Evolutionary conservation across 2,113 vertebrate genomes (phyloP).

Genomic region (Onychostruthus taczanowskii): DNA sequence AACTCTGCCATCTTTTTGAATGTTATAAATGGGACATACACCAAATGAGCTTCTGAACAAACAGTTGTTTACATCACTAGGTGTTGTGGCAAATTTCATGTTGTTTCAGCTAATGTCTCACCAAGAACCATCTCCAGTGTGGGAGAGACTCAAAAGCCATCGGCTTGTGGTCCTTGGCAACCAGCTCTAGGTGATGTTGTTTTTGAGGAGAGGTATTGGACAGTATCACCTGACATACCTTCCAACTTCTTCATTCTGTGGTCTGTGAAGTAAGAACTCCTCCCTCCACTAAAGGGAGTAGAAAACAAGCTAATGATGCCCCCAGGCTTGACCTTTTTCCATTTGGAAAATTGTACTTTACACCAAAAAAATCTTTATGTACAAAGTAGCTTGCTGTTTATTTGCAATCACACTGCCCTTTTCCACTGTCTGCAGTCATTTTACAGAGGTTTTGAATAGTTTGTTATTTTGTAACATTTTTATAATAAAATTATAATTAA

Average conservation of each 20-base stretch:
- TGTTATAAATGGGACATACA: neutral
- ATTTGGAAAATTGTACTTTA: neutral
- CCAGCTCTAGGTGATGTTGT: neutral
- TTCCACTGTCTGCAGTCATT: neutral
- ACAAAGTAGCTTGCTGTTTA: neutral
- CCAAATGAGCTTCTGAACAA: neutral
- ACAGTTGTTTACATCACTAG: neutral
- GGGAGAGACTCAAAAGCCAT: neutral
- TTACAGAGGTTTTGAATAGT: neutral
- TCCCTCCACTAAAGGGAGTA: neutral
- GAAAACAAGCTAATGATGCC: neutral
- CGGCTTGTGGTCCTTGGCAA: neutral
- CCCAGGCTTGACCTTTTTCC: neutral
- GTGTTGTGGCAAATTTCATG: neutral
- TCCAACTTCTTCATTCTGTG: neutral
- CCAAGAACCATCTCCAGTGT: fast-evolving
- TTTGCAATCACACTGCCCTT: neutral
- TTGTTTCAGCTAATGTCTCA: neutral
- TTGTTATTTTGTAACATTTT: constrained; percentile 29
- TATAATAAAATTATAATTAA: constrained; percentile 29
- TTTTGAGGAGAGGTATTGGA: neutral
- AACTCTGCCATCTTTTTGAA: neutral
- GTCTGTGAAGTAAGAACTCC: neutral
- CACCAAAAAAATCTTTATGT: neutral
- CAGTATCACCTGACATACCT: neutral